phyloP scores from a whole-genome alignment of 2,888 invertebrate genomes.

The Stenodera caucasica region DNA sequence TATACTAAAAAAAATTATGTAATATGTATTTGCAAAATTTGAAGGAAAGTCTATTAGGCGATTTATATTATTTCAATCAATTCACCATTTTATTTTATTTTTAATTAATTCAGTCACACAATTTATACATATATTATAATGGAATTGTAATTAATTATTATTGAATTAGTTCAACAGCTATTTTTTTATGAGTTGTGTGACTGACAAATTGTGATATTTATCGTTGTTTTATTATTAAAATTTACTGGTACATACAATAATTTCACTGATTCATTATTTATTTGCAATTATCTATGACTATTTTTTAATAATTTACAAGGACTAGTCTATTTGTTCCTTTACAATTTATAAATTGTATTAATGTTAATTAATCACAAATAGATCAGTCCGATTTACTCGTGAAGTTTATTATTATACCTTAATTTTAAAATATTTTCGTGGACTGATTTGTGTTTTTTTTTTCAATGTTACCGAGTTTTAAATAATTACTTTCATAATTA shows the following conservation, averaged over 20 bases:
- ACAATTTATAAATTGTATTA: neutral
- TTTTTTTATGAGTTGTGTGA: neutral
- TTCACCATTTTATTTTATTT: neutral
- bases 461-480: conserved; percentile 29
- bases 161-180: too few relatives aligned
- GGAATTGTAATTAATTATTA: too few relatives aligned
- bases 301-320: neutral
- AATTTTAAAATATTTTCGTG: conserved; percentile 27
- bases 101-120: neutral
- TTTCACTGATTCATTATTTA: neutral
- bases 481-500: conserved; percentile 22
- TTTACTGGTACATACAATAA: conserved; percentile 2
- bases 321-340: conserved; percentile 5
- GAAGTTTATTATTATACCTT: conserved; percentile 1
- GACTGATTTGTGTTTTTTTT: conserved; percentile 28
- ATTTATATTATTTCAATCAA: neutral
- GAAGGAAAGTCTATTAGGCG: neutral
- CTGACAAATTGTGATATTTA: conserved; percentile 4
- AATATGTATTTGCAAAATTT: neutral
- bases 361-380: conserved; percentile 6
- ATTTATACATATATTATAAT: neutral
- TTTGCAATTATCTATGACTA: conserved; percentile 5
- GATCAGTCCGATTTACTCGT: conserved; percentile 2
- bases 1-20: neutral
- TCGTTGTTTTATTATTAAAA: neutral